Conservation (phyloP, 2,113 vertebrate species). For the Podilymbus podiceps region DNA sequence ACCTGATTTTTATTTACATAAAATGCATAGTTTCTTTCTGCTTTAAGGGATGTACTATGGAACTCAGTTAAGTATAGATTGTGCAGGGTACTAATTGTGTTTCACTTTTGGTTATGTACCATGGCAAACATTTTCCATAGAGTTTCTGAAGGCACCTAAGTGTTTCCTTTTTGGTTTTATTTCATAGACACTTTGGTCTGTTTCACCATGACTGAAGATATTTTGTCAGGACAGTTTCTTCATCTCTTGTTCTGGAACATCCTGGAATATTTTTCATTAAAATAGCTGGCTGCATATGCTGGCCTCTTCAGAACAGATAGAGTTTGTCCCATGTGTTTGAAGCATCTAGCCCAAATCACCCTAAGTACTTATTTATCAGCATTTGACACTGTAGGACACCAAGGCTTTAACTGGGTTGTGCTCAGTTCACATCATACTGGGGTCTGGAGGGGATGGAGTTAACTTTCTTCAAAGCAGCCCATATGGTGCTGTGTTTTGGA, state of each 20-base stretch:
- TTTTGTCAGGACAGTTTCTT: background rate
- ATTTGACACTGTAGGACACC: background rate
- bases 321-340: background rate
- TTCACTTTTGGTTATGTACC: background rate
- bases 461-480: background rate
- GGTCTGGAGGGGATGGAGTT: background rate
- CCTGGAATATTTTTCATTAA: background rate
- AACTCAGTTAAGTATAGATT: background rate
- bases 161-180: background rate
- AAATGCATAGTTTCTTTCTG: background rate
- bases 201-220: background rate
- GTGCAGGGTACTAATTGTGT: background rate
- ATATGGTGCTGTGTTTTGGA: background rate
- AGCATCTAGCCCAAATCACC: background rate
- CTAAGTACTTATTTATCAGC: background rate
- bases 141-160: background rate
- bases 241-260: background rate
- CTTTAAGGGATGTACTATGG: background rate
- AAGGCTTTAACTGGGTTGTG: background rate
- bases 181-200: background rate
- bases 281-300: background rate
- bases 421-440: background rate
- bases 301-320: background rate
- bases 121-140: background rate
- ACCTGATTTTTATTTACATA: background rate